Conservation (phyloP, 2,888 invertebrate species). For the Parasteatoda lunata region DNA sequence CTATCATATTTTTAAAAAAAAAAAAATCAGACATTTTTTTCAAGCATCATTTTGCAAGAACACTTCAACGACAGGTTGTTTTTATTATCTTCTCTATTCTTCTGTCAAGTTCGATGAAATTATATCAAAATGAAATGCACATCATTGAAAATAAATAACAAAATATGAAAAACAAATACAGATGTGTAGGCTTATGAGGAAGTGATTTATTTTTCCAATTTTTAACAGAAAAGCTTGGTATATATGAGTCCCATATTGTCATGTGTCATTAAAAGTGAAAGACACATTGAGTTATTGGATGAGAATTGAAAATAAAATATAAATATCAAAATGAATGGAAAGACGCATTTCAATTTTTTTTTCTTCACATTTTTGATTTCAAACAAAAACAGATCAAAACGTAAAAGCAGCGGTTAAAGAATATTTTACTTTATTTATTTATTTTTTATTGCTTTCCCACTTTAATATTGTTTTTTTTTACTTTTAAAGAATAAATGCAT, state of each 20-base stretch:
- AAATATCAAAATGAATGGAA: neutral
- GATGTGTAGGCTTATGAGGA: conserved; percentile 8
- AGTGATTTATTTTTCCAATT: conserved; percentile 32
- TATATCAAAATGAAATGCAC: too few relatives aligned
- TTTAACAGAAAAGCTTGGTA: neutral
- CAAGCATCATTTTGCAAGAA: too few relatives aligned
- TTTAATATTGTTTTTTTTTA: neutral
- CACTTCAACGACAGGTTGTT: too few relatives aligned
- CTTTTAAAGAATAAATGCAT: neutral
- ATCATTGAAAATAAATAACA: neutral
- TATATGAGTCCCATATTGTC: neutral
- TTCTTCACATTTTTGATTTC: conserved; percentile 4
- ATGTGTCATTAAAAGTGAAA: conserved; percentile 48
- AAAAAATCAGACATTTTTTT: too few relatives aligned
- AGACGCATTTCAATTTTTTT: conserved; percentile 23
- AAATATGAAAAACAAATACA: neutral
- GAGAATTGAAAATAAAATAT: conserved; percentile 37
- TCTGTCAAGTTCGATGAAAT: too few relatives aligned
- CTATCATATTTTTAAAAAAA: too few relatives aligned
- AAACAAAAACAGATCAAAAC: conserved; percentile 20
- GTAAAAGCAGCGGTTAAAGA: conserved; percentile 11
- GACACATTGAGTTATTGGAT: conserved; percentile 39
- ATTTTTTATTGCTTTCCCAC: conserved; percentile 23
- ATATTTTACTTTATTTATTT: conserved; percentile 16
- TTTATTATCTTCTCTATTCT: too few relatives aligned